phyloP scores from a whole-genome alignment of 1,140 invertebrate genomes.

The Spodoptera litura region DNA sequence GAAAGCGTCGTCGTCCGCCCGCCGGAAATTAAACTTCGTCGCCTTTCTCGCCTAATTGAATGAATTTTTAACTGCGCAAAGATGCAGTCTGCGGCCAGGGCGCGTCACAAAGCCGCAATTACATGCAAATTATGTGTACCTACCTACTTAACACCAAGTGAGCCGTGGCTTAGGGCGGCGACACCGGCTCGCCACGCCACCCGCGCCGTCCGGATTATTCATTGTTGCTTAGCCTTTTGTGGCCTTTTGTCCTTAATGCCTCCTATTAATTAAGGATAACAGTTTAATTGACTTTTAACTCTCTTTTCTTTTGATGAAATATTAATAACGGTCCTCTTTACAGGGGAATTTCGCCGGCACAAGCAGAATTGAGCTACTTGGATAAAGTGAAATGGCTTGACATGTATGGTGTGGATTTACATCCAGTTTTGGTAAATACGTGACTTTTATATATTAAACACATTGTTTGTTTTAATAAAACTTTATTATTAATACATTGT shows the following conservation, averaged over 20 bases:
- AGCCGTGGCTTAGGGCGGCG: slow-evolving; percentile 52
- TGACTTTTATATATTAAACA: slow-evolving; percentile 45
- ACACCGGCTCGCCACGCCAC: slow-evolving; percentile 40
- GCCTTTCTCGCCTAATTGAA: slow-evolving; percentile 78
- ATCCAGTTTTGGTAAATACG: slow-evolving; percentile 87
- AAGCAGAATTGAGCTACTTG: slow-evolving; percentile 95
- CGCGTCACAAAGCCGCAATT: slow-evolving; percentile 78
- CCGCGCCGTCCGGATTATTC: slow-evolving; percentile 61
- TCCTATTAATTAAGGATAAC: slow-evolving; percentile 66
- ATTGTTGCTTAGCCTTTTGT: slow-evolving; percentile 67
- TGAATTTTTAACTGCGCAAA: slow-evolving; percentile 81
- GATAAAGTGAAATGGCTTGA: slow-evolving; percentile 98
- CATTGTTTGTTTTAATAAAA: neutral
- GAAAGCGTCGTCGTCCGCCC: slow-evolving; percentile 59
- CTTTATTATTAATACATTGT: slow-evolving; percentile 59
- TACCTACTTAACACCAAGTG: slow-evolving; percentile 67
- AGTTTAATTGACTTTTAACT: slow-evolving; percentile 59
- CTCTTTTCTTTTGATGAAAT: slow-evolving; percentile 44
- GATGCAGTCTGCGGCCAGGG: slow-evolving; percentile 72
- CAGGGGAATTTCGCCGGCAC: slow-evolving; percentile 87
- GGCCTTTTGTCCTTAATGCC: slow-evolving; percentile 55
- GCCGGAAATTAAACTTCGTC: slow-evolving; percentile 74
- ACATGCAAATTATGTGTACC: slow-evolving; percentile 83
- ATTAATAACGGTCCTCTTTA: slow-evolving; percentile 62
- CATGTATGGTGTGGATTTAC: slow-evolving; percentile 98